phyloP scores from a whole-genome alignment of 1,140 invertebrate species.

The Drosophila sturtevanti region DNA sequence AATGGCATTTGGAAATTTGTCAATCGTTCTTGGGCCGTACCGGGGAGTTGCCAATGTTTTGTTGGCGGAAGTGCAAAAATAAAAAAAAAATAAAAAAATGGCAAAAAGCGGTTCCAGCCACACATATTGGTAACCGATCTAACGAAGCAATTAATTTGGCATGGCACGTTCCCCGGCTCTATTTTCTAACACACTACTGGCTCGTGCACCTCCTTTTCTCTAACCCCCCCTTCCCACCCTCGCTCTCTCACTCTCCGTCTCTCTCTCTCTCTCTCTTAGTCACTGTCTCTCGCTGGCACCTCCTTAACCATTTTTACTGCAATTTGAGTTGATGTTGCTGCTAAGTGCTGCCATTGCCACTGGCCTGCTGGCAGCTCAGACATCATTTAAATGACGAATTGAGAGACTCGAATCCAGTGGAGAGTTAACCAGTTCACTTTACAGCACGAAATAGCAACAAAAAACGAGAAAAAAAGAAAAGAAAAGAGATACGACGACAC shows the following conservation, averaged over 20 bases:
- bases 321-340: conserved; percentile 75
- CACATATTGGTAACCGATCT: conserved; percentile 54
- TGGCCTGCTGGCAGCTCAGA: conserved; percentile 34
- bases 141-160: conserved; percentile 78
- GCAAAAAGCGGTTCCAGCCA: conserved; percentile 60
- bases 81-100: conserved; percentile 45
- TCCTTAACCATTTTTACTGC: conserved; percentile 32
- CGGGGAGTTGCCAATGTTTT: conserved; percentile 22
- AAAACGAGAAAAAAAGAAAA: no score
- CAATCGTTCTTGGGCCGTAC: conserved; percentile 67
- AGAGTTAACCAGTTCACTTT: conserved; percentile 43
- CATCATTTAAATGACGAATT: conserved; percentile 77
- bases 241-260: background rate
- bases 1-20: conserved; percentile 80
- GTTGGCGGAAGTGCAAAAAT: conserved; percentile 64
- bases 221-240: background rate
- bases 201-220: conserved; percentile 13
- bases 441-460: background rate
- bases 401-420: conserved; percentile 55
- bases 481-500: conserved; percentile 25
- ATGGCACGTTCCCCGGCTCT: conserved; percentile 63
- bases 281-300: conserved; percentile 1
- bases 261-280: background rate
- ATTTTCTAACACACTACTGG: conserved; percentile 18
- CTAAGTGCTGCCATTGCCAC: conserved; percentile 69